Conservation (phyloP, 2,113 vertebrate species). For the Clarias magur region DNA sequence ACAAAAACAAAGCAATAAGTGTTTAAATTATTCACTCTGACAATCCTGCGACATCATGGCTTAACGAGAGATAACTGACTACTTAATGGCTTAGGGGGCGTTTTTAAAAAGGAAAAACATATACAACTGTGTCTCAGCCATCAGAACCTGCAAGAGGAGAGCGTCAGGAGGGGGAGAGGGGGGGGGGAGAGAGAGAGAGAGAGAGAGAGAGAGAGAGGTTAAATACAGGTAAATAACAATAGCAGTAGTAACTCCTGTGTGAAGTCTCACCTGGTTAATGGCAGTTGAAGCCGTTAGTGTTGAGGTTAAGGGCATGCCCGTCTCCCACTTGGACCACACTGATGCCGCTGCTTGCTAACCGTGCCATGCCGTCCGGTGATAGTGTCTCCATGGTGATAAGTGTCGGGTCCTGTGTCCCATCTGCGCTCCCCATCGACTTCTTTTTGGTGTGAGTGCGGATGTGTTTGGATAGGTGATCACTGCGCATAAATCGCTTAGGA, state of each 20-base stretch:
- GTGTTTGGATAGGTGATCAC: slow-evolving; percentile 95
- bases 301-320: slow-evolving; percentile 90
- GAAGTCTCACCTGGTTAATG: not conserved
- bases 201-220: not conserved
- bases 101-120: slow-evolving; percentile 59
- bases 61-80: slow-evolving; percentile 62
- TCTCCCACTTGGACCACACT: slow-evolving; percentile 94
- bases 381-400: slow-evolving; percentile 92
- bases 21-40: slow-evolving; percentile 74
- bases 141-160: not conserved
- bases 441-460: slow-evolving; percentile 95
- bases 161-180: too few species aligned
- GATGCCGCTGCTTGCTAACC: slow-evolving; percentile 86
- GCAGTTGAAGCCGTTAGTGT: slow-evolving; percentile 83
- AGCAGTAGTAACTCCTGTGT: not conserved
- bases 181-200: not conserved
- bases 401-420: slow-evolving; percentile 70
- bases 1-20: slow-evolving; percentile 59
- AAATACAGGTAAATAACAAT: not conserved
- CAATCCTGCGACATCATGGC: slow-evolving; percentile 80
- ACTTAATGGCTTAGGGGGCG: slow-evolving; percentile 81
- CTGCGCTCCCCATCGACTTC: slow-evolving; percentile 66
- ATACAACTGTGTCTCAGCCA: slow-evolving; percentile 40
- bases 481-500: slow-evolving; percentile 95
- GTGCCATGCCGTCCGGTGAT: slow-evolving; percentile 88